phyloP scores from a whole-genome alignment of 2,113 vertebrate species.

The Phyllopteryx taeniolatus region DNA sequence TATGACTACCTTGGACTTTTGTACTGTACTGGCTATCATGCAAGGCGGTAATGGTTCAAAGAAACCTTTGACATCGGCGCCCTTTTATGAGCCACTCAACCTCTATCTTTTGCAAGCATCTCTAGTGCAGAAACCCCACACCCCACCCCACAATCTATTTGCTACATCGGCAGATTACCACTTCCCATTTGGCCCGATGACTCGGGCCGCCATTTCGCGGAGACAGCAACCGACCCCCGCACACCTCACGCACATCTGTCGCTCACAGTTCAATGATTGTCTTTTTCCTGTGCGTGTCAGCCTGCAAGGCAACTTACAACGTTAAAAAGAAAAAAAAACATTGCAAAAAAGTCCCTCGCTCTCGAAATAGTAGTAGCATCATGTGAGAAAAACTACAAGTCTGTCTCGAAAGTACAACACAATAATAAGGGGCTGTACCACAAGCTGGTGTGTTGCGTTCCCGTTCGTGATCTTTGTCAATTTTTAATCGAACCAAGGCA shows the following conservation, averaged over 20 bases:
- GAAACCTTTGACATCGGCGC: slow-evolving; percentile 39
- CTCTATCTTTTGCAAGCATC: slow-evolving; percentile 5
- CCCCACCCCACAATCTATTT: slow-evolving; percentile 17
- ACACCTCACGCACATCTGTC: not conserved
- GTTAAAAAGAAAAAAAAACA: not conserved
- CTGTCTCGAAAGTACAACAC: not conserved
- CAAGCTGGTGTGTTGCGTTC: too few species aligned
- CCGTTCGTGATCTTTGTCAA: too few species aligned
- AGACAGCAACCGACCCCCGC: not conserved
- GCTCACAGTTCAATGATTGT: not conserved
- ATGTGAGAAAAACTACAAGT: not conserved
- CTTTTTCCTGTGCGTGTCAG: slow-evolving; percentile 7
- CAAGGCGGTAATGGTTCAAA: slow-evolving; percentile 14
- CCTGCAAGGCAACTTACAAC: not conserved
- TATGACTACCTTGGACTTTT: slow-evolving; percentile 56
- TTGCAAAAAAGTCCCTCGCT: too few species aligned
- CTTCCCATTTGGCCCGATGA: slow-evolving; percentile 19
- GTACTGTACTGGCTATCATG: slow-evolving; percentile 32
- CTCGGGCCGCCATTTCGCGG: slow-evolving; percentile 16
- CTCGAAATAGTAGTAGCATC: too few species aligned
- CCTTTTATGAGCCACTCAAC: slow-evolving; percentile 14
- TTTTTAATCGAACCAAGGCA: not conserved
- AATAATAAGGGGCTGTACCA: not conserved
- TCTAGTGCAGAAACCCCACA: slow-evolving; percentile 28
- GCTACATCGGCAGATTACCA: slow-evolving; percentile 52